phyloP scores from a whole-genome alignment of 2,888 invertebrate species.

The Oligia strigilis region DNA sequence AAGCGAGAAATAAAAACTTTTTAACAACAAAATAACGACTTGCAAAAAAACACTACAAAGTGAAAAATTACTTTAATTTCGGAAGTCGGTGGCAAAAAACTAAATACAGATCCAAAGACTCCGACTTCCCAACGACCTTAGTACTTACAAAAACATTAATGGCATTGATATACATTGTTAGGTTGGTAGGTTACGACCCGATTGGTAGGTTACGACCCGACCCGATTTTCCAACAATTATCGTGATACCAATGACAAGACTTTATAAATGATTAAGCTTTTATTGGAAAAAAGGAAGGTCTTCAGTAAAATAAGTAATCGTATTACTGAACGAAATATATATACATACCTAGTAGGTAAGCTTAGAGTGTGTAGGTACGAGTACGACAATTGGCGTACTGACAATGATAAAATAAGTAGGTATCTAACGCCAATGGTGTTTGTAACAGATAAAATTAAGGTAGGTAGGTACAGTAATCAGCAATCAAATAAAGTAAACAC shows the following conservation, averaged over 20 bases:
- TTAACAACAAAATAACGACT: too few relatives aligned
- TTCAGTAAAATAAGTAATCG: slow-evolving; percentile 22
- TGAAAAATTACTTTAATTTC: too few relatives aligned
- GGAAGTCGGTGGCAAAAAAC: too few relatives aligned
- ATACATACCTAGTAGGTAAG: background rate
- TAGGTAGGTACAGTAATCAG: slow-evolving; percentile 11
- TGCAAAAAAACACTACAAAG: too few relatives aligned
- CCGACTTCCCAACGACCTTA: background rate
- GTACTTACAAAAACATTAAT: slow-evolving; percentile 19
- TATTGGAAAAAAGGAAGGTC: slow-evolving; percentile 21
- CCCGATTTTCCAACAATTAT: slow-evolving; percentile 42
- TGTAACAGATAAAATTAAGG: slow-evolving; percentile 6
- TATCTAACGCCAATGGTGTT: background rate
- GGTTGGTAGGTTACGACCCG: slow-evolving; percentile 9
- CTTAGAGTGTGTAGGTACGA: background rate
- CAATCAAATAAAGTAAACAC: slow-evolving; percentile 32
- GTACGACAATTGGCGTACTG: background rate
- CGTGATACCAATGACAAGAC: slow-evolving; percentile 29
- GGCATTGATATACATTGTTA: slow-evolving; percentile 13
- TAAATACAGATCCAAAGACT: too few relatives aligned
- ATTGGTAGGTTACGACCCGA: slow-evolving; percentile 5
- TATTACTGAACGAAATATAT: slow-evolving; percentile 21
- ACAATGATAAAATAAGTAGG: slow-evolving; percentile 2
- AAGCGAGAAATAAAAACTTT: too few relatives aligned
- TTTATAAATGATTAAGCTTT: slow-evolving; percentile 35